Evolutionary conservation across 2,797 vertebrate genomes (phyloP).

Genomic region (Takifugu rubripes): DNA sequence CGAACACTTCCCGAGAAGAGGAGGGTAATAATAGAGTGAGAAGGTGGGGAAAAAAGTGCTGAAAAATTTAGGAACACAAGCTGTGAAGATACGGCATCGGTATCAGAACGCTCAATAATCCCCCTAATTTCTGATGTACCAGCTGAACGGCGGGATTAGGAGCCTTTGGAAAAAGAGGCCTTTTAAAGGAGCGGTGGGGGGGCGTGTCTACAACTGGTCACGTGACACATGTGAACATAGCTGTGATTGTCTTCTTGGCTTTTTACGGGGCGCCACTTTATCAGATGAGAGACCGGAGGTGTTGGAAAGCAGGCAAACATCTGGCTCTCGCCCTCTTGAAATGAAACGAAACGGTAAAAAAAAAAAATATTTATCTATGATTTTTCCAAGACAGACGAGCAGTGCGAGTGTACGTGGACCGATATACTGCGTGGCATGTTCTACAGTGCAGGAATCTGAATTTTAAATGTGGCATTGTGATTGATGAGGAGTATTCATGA

Average conservation of each 20-base stretch:
- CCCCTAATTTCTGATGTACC: neutral
- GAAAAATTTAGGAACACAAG: constrained; percentile 7
- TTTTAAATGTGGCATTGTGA: constrained; percentile 59
- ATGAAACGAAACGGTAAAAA: no score
- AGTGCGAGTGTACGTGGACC: neutral
- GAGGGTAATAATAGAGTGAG: constrained; percentile 30
- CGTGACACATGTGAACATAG: neutral
- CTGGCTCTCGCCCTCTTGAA: constrained; percentile 7
- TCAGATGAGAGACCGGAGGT: constrained; percentile 35
- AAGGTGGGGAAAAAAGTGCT: constrained; percentile 26
- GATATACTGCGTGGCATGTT: constrained; percentile 16
- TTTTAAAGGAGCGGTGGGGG: neutral
- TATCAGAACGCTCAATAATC: neutral
- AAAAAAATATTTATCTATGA: no score
- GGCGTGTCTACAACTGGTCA: no score
- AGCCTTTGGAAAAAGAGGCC: constrained; percentile 1
- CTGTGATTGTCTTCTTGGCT: constrained; percentile 42
- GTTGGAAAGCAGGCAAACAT: constrained; percentile 28
- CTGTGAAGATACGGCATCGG: neutral
- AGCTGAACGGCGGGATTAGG: neutral
- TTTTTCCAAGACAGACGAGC: no score
- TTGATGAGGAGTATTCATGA: constrained; percentile 63
- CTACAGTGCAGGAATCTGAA: constrained; percentile 37
- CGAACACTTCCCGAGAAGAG: constrained; percentile 11
- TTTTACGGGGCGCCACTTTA: constrained; percentile 46